phyloP scores from a whole-genome alignment of 30 jellyfish, hydroid and myxozoan species.

The Catostylus mosaicus region DNA sequence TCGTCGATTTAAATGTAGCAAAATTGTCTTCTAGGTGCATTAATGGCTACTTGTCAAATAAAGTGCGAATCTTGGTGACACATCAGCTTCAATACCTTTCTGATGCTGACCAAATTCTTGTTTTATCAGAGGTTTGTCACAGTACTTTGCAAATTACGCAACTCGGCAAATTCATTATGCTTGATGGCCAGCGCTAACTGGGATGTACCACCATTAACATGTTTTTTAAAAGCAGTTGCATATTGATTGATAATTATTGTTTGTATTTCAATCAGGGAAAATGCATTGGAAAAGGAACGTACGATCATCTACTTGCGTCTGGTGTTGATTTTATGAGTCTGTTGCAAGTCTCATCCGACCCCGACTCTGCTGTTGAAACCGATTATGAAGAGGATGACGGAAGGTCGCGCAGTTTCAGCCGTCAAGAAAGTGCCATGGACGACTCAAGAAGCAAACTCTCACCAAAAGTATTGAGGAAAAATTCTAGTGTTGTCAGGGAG shows the following conservation, averaged over 20 bases:
- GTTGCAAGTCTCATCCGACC: conserved; percentile 50
- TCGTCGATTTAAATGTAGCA: no score
- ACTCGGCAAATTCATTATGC: no score
- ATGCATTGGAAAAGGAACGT: conserved; percentile 79
- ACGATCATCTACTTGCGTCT: conserved; percentile 35
- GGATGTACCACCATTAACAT: no score
- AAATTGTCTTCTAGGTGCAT: conserved; percentile 69
- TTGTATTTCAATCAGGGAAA: conserved; percentile 60
- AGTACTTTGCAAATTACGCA: background rate
- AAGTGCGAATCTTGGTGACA: conserved; percentile 82
- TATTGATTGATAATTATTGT: no score
- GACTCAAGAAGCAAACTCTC: conserved; percentile 11
- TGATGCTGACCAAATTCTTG: conserved; percentile 88
- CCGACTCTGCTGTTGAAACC: conserved; percentile 38
- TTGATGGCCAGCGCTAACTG: no score
- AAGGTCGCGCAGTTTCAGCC: conserved; percentile 37
- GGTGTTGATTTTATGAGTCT: conserved; percentile 80
- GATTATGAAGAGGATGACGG: conserved; percentile 66
- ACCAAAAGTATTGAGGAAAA: background rate
- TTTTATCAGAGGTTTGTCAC: conserved; percentile 63
- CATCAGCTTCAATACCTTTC: conserved; percentile 87
- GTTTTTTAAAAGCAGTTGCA: no score
- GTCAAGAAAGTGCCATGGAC: conserved; percentile 43
- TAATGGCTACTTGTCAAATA: conserved; percentile 82
- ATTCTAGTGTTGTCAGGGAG: conserved; percentile 5